Base-by-base conservation (phyloP, 2,113 vertebrate genomes). In the Pollachius pollachius region DNA sequence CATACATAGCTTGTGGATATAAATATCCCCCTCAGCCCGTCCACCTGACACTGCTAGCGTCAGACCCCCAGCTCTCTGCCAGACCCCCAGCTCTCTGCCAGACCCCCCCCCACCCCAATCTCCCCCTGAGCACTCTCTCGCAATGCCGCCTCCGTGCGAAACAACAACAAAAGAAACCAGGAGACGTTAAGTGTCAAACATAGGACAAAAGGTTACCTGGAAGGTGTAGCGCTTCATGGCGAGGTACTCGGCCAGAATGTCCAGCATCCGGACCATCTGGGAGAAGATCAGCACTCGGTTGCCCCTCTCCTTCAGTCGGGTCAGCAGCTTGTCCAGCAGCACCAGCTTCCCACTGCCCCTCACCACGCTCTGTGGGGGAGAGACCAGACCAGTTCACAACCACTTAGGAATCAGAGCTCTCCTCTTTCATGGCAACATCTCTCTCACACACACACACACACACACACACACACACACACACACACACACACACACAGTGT, bases 261-360 rank as follows among this genome's bases (percentile, higher is more conserved):
- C 97, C 93, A 99, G 83, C 97, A 99, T 99, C 79, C 97, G 91
- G 87, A 99, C 97, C 97, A 99, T 99, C 92, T 99, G 97, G 60
- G 97, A 99, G 90, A 99, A 99, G 83, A 99, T 99, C 6, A 99
- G 94, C 67, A 99, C 97, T 23, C 97, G 86, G 90, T 98, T 99
- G 19, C 97, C 97, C 73, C 96, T 86, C 67, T 99, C 96, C 3
- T 94, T 83, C 70, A 99, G 94, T 72, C 97, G 92, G 30, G 96
- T 98, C 84, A 99, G 84, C 73, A 99, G 92, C 73, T 99, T 99
- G 84, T 99, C 97, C 85, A 99, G 72, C 1, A 99, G 93, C 83
- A 99, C 95, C 78, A 99, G 91, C 87, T 99, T 99, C 64, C 97
- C 97, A 25, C 97, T 97, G 91, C 96, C 97, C 77, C 93, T 92